A percentile compares a stretch with the other conserved stretches of the same genome.
These are phyloP conservation scores for Balanococcus diminutus DNA, from an alignment of 2,888 invertebrate species.

Conservation along the genomic window DNA sequence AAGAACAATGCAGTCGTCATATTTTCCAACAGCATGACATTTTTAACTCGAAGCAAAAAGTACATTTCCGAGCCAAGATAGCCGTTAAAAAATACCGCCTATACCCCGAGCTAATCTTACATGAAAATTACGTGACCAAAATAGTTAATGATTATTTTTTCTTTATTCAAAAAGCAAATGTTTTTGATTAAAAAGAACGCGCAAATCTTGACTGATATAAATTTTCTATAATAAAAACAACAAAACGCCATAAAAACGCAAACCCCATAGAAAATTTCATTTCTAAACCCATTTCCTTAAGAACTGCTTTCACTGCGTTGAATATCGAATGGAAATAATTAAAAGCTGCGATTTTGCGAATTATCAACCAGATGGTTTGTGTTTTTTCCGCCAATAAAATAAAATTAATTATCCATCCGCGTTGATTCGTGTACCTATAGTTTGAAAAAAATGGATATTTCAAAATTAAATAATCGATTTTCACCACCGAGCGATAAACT, in stretches of 20 bases:
- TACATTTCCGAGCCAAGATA: neutral
- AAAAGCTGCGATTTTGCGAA: neutral
- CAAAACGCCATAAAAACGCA: neutral
- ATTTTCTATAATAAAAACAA: neutral
- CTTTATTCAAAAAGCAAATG: slow-evolving; percentile 9
- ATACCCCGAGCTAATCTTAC: slow-evolving; percentile 38
- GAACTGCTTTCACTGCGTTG: neutral
- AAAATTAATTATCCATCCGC: neutral
- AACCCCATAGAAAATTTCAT: neutral
- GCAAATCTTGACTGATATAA: neutral
- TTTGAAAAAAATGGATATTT: neutral
- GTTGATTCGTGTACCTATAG: neutral
- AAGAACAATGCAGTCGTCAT: slow-evolving; percentile 48
- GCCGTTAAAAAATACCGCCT: slow-evolving; percentile 21
- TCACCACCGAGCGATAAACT: neutral
- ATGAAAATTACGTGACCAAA: slow-evolving; percentile 47
- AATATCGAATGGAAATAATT: neutral
- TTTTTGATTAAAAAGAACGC: slow-evolving; percentile 20
- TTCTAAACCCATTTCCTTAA: neutral
- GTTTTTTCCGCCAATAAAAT: neutral
- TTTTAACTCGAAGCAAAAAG: slow-evolving; percentile 36
- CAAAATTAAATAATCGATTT: neutral
- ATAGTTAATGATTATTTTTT: slow-evolving; percentile 24
- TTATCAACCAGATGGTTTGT: neutral
- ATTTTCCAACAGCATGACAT: slow-evolving; percentile 34